A percentile compares a stretch with the other conserved stretches of the same genome.
These are phyloP conservation scores for Patagioenas fasciata DNA, from an alignment of 2,113 vertebrate genomes.

Conservation along the genomic window DNA sequence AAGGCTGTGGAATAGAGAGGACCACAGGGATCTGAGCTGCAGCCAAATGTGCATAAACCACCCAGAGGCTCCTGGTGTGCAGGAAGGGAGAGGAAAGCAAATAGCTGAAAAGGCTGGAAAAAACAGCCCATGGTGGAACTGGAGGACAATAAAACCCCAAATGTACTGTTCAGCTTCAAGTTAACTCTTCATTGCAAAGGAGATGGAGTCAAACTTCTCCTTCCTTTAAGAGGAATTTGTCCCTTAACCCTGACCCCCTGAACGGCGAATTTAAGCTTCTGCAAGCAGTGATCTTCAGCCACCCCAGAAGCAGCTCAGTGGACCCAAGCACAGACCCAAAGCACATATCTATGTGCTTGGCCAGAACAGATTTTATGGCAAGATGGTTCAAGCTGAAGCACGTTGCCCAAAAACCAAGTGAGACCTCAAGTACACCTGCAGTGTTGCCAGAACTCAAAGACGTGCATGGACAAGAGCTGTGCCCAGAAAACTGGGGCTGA, in stretches of 20 bases:
- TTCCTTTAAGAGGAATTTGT: neutral
- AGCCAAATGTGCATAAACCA: slow-evolving; percentile 5
- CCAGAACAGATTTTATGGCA: neutral
- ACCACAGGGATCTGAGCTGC: neutral
- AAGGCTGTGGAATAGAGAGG: neutral
- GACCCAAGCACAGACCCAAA: neutral
- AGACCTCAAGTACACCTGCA: neutral
- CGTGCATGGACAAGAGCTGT: neutral
- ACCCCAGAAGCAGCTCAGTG: neutral
- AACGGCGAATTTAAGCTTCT: neutral
- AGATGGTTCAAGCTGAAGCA: neutral
- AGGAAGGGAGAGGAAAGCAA: neutral
- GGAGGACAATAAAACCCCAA: neutral
- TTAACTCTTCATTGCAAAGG: neutral
- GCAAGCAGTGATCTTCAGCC: fast-evolving
- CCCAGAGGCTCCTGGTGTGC: neutral
- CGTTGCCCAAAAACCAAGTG: neutral
- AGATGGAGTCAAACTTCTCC: neutral
- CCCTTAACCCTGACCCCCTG: neutral
- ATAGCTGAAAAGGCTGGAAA: neutral
- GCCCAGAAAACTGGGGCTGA: neutral
- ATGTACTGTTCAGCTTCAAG: neutral
- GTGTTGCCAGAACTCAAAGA: neutral
- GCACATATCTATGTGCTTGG: neutral
- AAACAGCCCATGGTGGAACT: neutral